Percentiles rank a stretch among this genome's conserved stretches.
Conservation (phyloP, 2,888 invertebrate species). For the Dicycla oo region DNA sequence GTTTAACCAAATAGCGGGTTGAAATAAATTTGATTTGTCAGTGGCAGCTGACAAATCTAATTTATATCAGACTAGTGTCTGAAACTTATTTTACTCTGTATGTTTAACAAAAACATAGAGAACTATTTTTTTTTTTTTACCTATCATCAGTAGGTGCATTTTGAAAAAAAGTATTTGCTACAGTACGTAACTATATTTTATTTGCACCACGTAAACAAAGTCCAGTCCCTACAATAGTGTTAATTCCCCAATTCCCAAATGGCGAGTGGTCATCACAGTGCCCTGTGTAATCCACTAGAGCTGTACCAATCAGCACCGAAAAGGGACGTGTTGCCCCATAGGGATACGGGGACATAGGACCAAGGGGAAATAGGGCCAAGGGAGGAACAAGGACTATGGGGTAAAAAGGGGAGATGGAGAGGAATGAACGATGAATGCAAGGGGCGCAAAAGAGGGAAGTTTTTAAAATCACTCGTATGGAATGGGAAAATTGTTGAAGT, state of each 20-base stretch:
- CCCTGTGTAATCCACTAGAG: slow-evolving; percentile 85
- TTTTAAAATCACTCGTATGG: slow-evolving; percentile 68
- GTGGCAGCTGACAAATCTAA: not conserved
- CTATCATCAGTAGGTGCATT: not conserved
- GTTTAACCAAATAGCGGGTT: not conserved
- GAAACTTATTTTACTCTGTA: too few relatives aligned
- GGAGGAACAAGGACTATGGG: slow-evolving; percentile 41
- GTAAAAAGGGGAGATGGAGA: slow-evolving; percentile 39
- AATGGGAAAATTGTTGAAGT: slow-evolving; percentile 68
- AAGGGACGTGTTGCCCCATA: slow-evolving; percentile 69
- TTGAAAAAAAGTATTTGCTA: not conserved
- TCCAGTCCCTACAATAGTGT: slow-evolving; percentile 67
- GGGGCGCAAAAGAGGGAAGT: slow-evolving; percentile 65
- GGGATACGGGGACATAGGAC: slow-evolving; percentile 61
- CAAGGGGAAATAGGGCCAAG: slow-evolving; percentile 33
- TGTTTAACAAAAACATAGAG: too few relatives aligned
- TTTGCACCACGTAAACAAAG: slow-evolving; percentile 4
- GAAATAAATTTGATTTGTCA: not conserved
- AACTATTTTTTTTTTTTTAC: too few relatives aligned
- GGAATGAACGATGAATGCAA: slow-evolving; percentile 67
- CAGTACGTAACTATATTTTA: not conserved
- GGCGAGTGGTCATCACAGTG: slow-evolving; percentile 83
- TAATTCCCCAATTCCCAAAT: slow-evolving; percentile 83
- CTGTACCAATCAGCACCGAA: slow-evolving; percentile 87
- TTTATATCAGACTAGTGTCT: too few relatives aligned